Conservation (phyloP, 2,113 vertebrate genomes). For the Aix galericulata region DNA sequence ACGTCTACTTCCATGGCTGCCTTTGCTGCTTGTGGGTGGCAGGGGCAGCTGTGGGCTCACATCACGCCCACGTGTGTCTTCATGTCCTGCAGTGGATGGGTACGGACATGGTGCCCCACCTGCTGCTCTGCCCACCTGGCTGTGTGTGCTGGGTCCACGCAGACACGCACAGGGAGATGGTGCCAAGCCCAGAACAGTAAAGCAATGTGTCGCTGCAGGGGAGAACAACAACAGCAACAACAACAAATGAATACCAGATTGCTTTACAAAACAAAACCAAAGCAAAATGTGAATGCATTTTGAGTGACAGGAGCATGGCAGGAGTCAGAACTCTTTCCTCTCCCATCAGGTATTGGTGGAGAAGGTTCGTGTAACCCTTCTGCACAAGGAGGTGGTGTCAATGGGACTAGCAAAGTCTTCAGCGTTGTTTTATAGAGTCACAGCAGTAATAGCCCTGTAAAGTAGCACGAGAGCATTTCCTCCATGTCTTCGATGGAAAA, state of each 20-base stretch:
- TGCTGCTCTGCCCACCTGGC: background rate
- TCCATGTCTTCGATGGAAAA: background rate
- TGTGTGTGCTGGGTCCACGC: background rate
- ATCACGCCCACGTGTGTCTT: background rate
- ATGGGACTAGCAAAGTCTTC: background rate
- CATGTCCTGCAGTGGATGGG: fast-evolving
- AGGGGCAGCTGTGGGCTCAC: background rate
- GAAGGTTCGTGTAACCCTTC: background rate
- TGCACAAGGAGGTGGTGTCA: background rate
- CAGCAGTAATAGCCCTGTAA: background rate
- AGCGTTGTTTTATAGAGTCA: background rate
- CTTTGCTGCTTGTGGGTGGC: fast-evolving
- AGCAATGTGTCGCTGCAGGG: background rate
- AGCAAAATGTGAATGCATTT: background rate
- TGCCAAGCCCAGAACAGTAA: background rate
- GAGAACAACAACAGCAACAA: background rate
- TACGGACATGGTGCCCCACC: fast-evolving
- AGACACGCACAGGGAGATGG: background rate
- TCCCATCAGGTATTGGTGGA: background rate
- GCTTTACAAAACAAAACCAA: background rate
- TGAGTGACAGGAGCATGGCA: background rate
- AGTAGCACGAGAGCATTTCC: fast-evolving
- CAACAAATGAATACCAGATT: background rate
- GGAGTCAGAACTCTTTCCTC: background rate
- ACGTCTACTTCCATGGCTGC: fast-evolving